phyloP scores from a whole-genome alignment of 2,797 vertebrate species.

The Artibeus jamaicensis region DNA sequence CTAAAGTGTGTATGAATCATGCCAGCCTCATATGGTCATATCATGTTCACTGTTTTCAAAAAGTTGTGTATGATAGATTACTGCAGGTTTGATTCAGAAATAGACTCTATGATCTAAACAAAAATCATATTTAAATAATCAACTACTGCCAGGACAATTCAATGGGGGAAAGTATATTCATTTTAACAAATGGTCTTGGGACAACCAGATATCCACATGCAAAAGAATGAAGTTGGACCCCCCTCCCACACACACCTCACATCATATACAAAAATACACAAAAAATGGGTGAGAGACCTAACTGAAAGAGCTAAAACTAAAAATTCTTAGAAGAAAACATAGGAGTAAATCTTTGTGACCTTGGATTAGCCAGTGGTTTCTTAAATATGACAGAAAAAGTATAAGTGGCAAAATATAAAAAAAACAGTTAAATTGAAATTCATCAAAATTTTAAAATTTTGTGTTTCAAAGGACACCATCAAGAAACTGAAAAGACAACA shows the following conservation, averaged over 20 bases:
- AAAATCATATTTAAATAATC: conserved; percentile 27
- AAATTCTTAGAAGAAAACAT: neutral
- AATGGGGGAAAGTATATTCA: neutral
- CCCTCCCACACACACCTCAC: neutral
- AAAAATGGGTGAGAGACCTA: neutral
- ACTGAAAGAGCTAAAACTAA: neutral
- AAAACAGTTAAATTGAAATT: neutral
- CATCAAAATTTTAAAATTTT: conserved; percentile 21
- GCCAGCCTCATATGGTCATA: neutral
- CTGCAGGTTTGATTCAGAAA: neutral
- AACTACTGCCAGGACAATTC: conserved; percentile 6
- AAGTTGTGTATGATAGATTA: neutral
- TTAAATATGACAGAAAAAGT: conserved; percentile 13
- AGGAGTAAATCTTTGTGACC: neutral
- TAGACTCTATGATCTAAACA: conserved; percentile 19
- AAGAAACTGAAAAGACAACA: conserved; percentile 1
- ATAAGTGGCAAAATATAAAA: neutral
- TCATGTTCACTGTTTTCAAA: neutral
- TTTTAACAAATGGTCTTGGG: neutral
- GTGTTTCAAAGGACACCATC: neutral
- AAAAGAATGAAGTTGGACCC: neutral
- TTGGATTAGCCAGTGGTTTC: neutral
- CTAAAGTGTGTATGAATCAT: neutral
- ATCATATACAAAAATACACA: conserved; percentile 7
- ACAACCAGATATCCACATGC: neutral